Conservation (phyloP, 1,140 invertebrate genomes). For the Macrocentrus cingulum region DNA sequence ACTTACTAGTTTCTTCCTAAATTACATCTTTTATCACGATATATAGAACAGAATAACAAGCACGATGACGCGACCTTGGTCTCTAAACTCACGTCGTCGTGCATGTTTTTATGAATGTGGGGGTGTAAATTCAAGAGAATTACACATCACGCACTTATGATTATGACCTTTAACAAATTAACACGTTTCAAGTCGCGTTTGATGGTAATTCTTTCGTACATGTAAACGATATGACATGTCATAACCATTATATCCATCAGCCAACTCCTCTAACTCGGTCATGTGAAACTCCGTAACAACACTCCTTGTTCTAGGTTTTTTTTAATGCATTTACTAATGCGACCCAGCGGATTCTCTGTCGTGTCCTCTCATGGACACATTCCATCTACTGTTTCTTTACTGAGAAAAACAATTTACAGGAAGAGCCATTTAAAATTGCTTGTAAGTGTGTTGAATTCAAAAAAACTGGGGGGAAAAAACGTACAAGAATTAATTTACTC, state of each 20-base stretch:
- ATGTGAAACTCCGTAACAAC: conserved; percentile 41
- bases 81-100: not conserved
- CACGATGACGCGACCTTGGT: too few species aligned
- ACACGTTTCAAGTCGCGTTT: conserved; percentile 23
- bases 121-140: not conserved
- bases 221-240: conserved; percentile 40
- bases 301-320: conserved; percentile 19
- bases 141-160: conserved; percentile 37
- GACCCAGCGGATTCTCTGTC: conserved; percentile 9
- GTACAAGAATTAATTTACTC: conserved; percentile 30
- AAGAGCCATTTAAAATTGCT: too few species aligned
- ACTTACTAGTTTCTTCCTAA: not conserved
- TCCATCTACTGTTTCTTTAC: not conserved
- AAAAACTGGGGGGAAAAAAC: too few species aligned
- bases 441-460: too few species aligned
- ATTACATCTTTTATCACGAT: not conserved
- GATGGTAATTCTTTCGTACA: conserved; percentile 27
- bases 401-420: too few species aligned
- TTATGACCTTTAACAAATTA: conserved; percentile 50
- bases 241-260: conserved; percentile 30
- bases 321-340: conserved; percentile 20
- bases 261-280: conserved; percentile 40
- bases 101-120: not conserved
- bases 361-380: not conserved
- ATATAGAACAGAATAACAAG: too few species aligned